phyloP scores from a whole-genome alignment of 2,888 invertebrate species.

The Schizaphis graminum region DNA sequence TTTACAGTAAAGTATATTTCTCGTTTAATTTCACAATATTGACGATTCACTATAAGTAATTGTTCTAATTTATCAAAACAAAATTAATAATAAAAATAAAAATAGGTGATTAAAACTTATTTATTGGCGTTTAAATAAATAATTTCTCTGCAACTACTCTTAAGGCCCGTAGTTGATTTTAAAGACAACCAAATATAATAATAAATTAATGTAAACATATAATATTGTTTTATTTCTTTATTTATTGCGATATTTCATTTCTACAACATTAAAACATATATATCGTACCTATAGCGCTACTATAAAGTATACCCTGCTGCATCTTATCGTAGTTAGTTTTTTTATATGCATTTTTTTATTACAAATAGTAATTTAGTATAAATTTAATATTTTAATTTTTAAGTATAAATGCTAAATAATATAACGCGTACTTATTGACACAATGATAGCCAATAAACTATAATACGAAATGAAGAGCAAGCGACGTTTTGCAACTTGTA shows the following conservation, averaged over 20 bases:
- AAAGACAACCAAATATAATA: background rate
- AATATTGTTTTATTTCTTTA: background rate
- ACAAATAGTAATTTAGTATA: background rate
- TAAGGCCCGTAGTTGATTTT: background rate
- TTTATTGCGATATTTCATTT: background rate
- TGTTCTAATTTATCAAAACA: conserved; percentile 27
- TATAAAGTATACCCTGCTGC: too few relatives aligned
- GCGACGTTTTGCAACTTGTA: background rate
- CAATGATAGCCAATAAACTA: background rate
- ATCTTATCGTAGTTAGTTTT: too few relatives aligned
- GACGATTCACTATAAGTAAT: background rate
- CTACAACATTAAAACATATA: too few relatives aligned
- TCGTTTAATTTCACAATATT: background rate
- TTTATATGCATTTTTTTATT: background rate
- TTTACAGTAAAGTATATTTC: background rate
- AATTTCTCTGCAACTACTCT: background rate
- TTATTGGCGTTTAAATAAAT: background rate
- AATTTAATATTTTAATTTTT: background rate
- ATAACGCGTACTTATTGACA: background rate
- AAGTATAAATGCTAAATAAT: background rate
- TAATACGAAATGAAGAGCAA: background rate
- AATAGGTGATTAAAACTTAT: background rate
- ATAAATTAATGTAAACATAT: background rate
- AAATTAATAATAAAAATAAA: conserved; percentile 23
- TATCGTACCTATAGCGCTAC: too few relatives aligned